These are phyloP conservation scores for Cotesia vestalis DNA, from an alignment of 1,140 invertebrate species.

Conservation along the genomic window DNA sequence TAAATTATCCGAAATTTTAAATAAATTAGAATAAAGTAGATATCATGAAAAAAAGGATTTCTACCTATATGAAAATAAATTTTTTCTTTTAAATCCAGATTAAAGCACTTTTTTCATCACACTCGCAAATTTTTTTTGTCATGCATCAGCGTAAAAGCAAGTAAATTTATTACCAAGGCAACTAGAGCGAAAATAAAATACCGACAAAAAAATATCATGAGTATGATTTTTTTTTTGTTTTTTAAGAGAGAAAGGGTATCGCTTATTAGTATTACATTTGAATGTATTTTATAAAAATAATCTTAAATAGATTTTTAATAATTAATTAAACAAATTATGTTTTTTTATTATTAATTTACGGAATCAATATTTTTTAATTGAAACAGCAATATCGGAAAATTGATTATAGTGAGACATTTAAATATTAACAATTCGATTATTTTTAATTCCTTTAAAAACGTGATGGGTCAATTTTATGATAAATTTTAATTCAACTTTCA, in stretches of 20 bases:
- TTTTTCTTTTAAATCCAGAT: neutral
- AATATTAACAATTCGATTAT: too few species aligned
- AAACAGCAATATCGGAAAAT: too few species aligned
- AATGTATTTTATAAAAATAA: too few species aligned
- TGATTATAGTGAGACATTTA: too few species aligned
- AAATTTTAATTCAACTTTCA: too few species aligned
- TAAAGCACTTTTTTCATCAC: neutral
- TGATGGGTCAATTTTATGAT: too few species aligned
- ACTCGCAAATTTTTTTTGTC: constrained; percentile 5
- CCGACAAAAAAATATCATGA: constrained; percentile 10
- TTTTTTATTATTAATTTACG: too few species aligned
- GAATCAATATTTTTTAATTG: too few species aligned
- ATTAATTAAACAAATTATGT: too few species aligned
- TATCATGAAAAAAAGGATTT: neutral
- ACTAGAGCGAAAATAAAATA: constrained; percentile 28
- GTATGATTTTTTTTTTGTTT: constrained; percentile 6
- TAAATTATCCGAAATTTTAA: neutral
- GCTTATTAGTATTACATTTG: neutral
- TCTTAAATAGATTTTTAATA: too few species aligned
- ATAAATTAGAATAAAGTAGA: neutral
- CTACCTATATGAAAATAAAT: neutral
- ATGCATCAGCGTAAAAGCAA: constrained; percentile 16
- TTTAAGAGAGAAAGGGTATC: neutral
- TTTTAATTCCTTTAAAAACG: too few species aligned
- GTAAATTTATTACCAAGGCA: constrained; percentile 18